Percentiles rank a stretch among this genome's conserved stretches.
phyloP scores from a whole-genome alignment of 2,888 invertebrate species.

The Ichneumoninae sp. region DNA sequence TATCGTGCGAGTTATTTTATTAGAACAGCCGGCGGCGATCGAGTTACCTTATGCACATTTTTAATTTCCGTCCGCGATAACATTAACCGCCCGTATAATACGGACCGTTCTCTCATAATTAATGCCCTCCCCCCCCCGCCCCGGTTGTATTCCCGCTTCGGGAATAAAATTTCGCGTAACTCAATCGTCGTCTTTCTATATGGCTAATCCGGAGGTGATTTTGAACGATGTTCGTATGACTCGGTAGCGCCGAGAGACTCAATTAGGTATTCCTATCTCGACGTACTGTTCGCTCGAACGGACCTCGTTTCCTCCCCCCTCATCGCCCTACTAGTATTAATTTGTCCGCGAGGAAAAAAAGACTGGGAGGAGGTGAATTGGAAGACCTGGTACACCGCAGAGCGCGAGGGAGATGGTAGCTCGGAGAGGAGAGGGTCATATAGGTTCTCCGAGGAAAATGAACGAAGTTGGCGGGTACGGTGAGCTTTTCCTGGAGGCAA shows the following conservation, averaged over 20 bases:
- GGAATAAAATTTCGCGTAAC: slow-evolving; percentile 39
- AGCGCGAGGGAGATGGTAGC: slow-evolving; percentile 10
- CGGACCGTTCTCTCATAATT: background rate
- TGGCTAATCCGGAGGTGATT: slow-evolving; percentile 30
- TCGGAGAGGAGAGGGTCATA: slow-evolving; percentile 18
- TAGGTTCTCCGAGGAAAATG: slow-evolving; percentile 51
- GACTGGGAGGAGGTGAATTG: slow-evolving; percentile 17
- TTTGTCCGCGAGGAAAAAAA: slow-evolving; percentile 55
- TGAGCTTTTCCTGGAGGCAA: slow-evolving; percentile 72
- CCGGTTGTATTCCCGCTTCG: background rate
- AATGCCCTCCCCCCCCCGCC: background rate
- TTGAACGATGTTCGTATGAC: slow-evolving; percentile 39
- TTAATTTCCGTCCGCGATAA: background rate
- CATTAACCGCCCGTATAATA: background rate
- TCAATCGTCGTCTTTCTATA: slow-evolving; percentile 20
- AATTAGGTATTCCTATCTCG: slow-evolving; percentile 61
- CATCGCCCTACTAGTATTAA: slow-evolving; percentile 43
- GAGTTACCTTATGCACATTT: background rate
- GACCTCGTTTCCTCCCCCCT: slow-evolving; percentile 48
- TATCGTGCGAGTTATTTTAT: background rate
- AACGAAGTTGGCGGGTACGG: slow-evolving; percentile 51
- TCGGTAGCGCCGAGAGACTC: slow-evolving; percentile 36
- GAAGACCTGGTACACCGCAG: slow-evolving; percentile 8
- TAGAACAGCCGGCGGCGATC: background rate
- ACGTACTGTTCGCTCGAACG: slow-evolving; percentile 56